Conservation (phyloP, 2,797 vertebrate genomes). For the Geotrypetes seraphini region DNA sequence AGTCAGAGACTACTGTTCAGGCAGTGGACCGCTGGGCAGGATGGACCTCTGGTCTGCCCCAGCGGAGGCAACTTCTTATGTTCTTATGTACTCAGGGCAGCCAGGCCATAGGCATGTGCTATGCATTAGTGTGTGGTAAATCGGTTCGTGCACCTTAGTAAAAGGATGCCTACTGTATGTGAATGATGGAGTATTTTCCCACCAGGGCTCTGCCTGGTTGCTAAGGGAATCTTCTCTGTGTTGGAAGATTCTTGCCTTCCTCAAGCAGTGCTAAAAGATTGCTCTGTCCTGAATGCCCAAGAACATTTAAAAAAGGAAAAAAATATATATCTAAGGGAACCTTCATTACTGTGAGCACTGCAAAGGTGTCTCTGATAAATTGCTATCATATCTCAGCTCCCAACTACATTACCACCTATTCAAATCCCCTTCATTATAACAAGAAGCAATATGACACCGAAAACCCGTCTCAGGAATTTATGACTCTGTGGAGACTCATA, state of each 20-base stretch:
- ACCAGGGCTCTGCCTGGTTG: too few species aligned
- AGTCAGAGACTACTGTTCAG: too few species aligned
- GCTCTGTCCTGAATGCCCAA: constrained; percentile 16
- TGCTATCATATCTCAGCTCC: constrained; percentile 25
- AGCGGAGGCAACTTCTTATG: too few species aligned
- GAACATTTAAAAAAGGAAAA: constrained; percentile 29
- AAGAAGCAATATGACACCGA: constrained; percentile 30
- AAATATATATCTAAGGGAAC: constrained; percentile 21
- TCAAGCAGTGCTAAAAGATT: constrained; percentile 23
- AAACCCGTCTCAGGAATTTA: constrained; percentile 35
- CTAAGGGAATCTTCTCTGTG: too few species aligned
- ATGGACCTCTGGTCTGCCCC: too few species aligned
- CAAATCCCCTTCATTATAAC: constrained; percentile 42
- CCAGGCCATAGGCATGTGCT: too few species aligned
- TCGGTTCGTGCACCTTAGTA: too few species aligned
- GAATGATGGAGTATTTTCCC: too few species aligned
- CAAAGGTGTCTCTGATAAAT: constrained; percentile 22
- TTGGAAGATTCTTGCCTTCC: constrained; percentile 16
- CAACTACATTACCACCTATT: constrained; percentile 30
- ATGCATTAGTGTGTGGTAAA: too few species aligned
- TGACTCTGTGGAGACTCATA: constrained; percentile 24
- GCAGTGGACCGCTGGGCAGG: too few species aligned
- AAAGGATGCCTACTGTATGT: too few species aligned
- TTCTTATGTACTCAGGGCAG: too few species aligned
- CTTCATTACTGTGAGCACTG: constrained; percentile 3